Conservation (phyloP, 1,140 invertebrate genomes). For the Drosophila carrolli region DNA sequence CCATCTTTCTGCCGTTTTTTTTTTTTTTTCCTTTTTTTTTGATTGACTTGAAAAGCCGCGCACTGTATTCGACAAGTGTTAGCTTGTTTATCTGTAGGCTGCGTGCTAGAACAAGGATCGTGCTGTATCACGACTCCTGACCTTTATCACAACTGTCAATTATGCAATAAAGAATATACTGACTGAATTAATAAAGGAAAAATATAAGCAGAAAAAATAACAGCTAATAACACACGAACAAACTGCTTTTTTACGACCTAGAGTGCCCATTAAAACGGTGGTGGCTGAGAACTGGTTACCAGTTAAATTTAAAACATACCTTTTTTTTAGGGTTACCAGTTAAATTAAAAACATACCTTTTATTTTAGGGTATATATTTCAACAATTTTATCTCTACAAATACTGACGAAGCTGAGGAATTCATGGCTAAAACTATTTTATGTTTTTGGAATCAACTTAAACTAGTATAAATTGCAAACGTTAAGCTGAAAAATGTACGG, state of each 20-base stretch:
- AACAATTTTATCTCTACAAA: no score
- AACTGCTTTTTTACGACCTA: conserved; percentile 1
- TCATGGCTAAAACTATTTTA: no score
- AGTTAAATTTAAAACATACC: no score
- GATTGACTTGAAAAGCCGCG: conserved; percentile 9
- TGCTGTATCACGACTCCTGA: conserved; percentile 32
- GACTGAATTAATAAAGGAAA: conserved; percentile 64
- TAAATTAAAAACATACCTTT: no score
- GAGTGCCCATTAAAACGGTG: conserved; percentile 1
- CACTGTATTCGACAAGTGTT: background rate
- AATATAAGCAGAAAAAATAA: conserved; percentile 19
- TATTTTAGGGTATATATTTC: no score
- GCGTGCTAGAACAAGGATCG: conserved; percentile 16
- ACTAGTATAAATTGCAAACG: no score
- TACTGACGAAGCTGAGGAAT: no score
- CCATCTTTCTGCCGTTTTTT: no score
- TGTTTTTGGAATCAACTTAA: no score
- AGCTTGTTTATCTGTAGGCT: background rate
- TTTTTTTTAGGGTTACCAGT: no score
- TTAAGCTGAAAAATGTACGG: no score
- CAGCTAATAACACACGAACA: background rate
- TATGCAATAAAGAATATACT: conserved; percentile 69
- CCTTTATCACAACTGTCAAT: conserved; percentile 73
- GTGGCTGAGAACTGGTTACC: no score
- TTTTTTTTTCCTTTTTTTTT: background rate